A percentile compares a stretch with the other conserved stretches of the same genome.
Evolutionary conservation across 2,113 vertebrate species (phyloP).

Genomic region (Tychaedon coryphoeus): DNA sequence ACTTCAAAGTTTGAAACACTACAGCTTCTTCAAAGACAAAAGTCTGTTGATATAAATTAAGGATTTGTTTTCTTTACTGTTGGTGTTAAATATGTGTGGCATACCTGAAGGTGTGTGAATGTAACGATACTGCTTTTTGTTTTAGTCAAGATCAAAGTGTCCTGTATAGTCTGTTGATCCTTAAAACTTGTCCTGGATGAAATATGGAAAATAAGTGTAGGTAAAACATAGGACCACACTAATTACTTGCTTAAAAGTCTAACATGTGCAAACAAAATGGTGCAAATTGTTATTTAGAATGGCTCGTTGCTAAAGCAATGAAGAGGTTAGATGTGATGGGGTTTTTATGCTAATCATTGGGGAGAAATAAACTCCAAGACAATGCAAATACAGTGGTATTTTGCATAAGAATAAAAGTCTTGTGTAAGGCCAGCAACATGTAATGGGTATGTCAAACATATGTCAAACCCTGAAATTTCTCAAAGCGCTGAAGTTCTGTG

Average conservation of each 20-base stretch:
- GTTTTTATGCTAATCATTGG: not conserved
- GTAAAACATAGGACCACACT: not conserved
- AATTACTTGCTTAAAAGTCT: not conserved
- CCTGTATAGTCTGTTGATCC: not conserved
- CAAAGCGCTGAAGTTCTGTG: not conserved
- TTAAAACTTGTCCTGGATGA: not conserved
- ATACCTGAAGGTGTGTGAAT: not conserved
- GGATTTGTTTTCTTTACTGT: not conserved
- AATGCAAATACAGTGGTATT: not conserved
- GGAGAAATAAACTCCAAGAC: not conserved
- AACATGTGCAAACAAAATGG: not conserved
- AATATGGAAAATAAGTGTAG: not conserved
- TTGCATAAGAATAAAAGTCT: too few relatives aligned
- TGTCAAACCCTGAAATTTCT: not conserved
- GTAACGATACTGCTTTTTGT: not conserved
- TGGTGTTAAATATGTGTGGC: not conserved
- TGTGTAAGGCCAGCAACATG: not conserved
- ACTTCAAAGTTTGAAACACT: not conserved
- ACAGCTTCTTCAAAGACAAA: not conserved
- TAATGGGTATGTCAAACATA: not conserved
- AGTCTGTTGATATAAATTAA: not conserved
- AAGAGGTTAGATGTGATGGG: not conserved
- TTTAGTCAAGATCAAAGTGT: not conserved
- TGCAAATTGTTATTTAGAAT: not conserved
- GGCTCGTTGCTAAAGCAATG: not conserved